Evolutionary conservation across 2,888 invertebrate genomes (phyloP).

Genomic region (Andrena minutula): DNA sequence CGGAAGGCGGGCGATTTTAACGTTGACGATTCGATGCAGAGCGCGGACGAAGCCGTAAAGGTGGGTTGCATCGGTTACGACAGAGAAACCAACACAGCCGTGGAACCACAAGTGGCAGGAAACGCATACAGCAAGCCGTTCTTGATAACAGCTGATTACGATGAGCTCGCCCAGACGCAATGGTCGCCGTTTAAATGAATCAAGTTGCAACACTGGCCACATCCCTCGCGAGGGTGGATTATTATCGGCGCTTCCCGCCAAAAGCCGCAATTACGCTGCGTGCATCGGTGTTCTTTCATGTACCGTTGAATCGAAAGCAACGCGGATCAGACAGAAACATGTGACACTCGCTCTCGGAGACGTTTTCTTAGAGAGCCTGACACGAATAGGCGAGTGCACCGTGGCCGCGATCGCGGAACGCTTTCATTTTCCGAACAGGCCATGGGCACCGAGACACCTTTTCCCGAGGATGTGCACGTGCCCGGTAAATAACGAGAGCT

Average conservation of each 20-base stretch:
- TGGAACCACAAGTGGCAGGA: slow-evolving; percentile 60
- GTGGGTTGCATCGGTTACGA: slow-evolving; percentile 54
- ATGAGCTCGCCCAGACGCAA: slow-evolving; percentile 59
- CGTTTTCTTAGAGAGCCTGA: slow-evolving; percentile 4
- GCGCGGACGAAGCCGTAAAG: slow-evolving; percentile 56
- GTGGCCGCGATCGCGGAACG: background rate
- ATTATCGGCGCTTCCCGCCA: slow-evolving; percentile 50
- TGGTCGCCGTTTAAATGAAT: slow-evolving; percentile 38
- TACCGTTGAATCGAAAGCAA: background rate
- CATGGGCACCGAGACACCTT: background rate
- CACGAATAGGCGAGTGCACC: slow-evolving; percentile 5
- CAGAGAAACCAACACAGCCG: slow-evolving; percentile 26
- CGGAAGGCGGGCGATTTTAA: slow-evolving; percentile 5
- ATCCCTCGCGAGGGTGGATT: slow-evolving; percentile 24
- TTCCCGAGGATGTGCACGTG: slow-evolving; percentile 26
- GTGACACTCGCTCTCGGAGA: background rate
- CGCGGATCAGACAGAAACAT: background rate
- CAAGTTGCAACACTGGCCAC: slow-evolving; percentile 35
- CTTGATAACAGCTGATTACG: slow-evolving; percentile 72
- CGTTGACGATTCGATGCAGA: slow-evolving; percentile 31
- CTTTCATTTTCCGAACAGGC: slow-evolving; percentile 5
- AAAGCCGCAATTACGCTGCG: slow-evolving; percentile 28
- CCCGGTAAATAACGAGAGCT: slow-evolving; percentile 37
- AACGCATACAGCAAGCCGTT: slow-evolving; percentile 46
- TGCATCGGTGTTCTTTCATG: background rate